Percentiles rank a stretch among this genome's conserved stretches.
Evolutionary conservation across 2,797 vertebrate species (phyloP).

Genomic region (Danio kyathit): DNA sequence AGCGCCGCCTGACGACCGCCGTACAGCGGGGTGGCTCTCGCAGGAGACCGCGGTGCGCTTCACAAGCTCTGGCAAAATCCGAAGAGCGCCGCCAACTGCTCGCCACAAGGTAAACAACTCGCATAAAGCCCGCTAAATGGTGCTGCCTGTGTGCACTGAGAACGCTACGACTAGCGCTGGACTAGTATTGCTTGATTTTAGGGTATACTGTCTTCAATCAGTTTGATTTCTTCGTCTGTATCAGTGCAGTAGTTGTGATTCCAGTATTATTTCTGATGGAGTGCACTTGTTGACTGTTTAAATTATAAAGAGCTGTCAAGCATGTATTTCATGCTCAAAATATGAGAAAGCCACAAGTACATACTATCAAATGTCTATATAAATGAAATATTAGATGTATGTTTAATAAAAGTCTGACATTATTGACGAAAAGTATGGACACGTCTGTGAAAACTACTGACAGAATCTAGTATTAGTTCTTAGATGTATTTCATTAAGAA

Average conservation of each 20-base stretch:
- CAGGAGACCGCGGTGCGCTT: conserved; percentile 79
- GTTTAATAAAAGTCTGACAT: background rate
- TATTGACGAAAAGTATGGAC: background rate
- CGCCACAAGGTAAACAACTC: conserved; percentile 72
- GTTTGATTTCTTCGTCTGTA: background rate
- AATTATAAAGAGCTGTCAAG: background rate
- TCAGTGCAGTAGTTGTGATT: background rate
- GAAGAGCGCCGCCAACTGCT: conserved; percentile 86
- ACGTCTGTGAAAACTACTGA: background rate
- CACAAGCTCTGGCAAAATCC: conserved; percentile 68
- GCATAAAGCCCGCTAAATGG: background rate
- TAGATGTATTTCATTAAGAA: too few species aligned
- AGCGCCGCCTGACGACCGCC: conserved; percentile 89
- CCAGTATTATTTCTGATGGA: background rate
- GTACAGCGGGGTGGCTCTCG: conserved; percentile 70
- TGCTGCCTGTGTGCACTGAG: background rate
- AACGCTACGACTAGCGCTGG: background rate
- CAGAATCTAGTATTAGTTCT: too few species aligned
- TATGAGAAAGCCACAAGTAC: background rate
- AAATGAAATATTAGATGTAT: background rate
- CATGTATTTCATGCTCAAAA: background rate
- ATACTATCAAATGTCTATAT: background rate
- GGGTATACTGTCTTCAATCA: background rate
- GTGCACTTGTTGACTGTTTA: background rate
- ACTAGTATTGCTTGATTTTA: background rate